phyloP scores from a whole-genome alignment of 2,113 vertebrate genomes.

The Lycaon pictus region DNA sequence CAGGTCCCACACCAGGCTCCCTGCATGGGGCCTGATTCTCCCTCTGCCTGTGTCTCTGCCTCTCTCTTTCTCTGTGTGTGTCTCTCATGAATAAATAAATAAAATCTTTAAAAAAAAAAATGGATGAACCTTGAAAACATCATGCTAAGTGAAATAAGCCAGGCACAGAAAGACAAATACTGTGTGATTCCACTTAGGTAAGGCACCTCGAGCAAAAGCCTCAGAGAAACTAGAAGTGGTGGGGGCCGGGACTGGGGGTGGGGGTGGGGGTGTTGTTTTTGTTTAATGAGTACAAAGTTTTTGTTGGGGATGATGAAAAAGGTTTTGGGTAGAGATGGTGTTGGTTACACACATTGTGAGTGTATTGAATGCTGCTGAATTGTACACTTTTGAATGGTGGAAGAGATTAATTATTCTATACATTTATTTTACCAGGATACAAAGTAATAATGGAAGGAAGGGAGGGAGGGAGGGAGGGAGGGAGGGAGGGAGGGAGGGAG shows the following conservation, averaged over 20 bases:
- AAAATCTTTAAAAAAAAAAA: too few relatives aligned
- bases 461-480: neutral
- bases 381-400: neutral
- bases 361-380: neutral
- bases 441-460: neutral
- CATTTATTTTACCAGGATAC: neutral
- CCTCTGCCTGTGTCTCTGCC: too few relatives aligned
- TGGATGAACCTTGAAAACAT: neutral
- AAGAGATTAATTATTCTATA: neutral
- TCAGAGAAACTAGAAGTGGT: neutral
- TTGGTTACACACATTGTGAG: neutral
- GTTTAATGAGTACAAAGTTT: neutral
- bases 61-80: too few relatives aligned
- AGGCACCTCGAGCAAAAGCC: too few relatives aligned
- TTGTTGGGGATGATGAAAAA: neutral
- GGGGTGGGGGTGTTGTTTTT: neutral
- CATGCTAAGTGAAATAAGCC: neutral
- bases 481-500: too few relatives aligned
- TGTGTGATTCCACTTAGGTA: neutral
- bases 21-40: too few relatives aligned
- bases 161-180: neutral
- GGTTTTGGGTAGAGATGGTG: too few relatives aligned
- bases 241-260: neutral
- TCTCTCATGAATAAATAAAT: too few relatives aligned
- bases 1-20: too few relatives aligned